Evolutionary conservation across 1,140 invertebrate genomes (phyloP), one percentile per base, ranked within the genome.

Genomic region (Drosophila watanabei): DNA sequence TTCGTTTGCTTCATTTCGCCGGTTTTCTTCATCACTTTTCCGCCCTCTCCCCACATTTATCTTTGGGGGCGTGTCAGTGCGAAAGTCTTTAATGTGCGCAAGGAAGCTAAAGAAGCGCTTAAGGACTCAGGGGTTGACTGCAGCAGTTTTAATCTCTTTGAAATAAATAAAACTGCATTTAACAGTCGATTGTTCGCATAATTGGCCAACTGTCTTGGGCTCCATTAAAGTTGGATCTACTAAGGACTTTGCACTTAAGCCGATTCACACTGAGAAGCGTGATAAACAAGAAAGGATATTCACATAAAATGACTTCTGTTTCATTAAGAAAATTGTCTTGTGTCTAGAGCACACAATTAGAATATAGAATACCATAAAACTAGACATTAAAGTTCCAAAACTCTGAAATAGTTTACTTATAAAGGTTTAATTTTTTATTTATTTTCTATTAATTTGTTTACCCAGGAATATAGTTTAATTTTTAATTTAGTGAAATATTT

Each of bases 151-250:
- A 85, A 64, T 61, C 32, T 51, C 48, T 43, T 58, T 24, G 73
- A 62, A 70, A 69, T 80, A 77, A 63, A 66, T 62, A 79, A 82
- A 86, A 79, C 57, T 79, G 82, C 79, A 75, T 82, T 87, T 75
- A 79, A 70, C 75, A 86, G 54, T 82, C 82, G 45, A 82, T 79
- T 85, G 58, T 76, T 54, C 48, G 64, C 52, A 59, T 76, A 71
- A 76, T 83, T 84, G 81, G 45, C 39, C 58, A 59, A 51, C 51
- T 66, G 37, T 57, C 51, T 76, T 59, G 46, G 32, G 51, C 58
- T 64, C 59, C 45, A 81, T 85, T 71, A 70, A 81, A 71, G 33
- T 48, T 51, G 63, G 49, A 81, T 66, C 58, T 20, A 18, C 11
- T 57, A 62, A 78, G 71, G 72, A 63, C 63, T 14, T 62, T 63